Evolutionary conservation across 2,888 invertebrate species (phyloP), one percentile per base, ranked within the genome.

Genomic region (Tinea semifulvella): DNA sequence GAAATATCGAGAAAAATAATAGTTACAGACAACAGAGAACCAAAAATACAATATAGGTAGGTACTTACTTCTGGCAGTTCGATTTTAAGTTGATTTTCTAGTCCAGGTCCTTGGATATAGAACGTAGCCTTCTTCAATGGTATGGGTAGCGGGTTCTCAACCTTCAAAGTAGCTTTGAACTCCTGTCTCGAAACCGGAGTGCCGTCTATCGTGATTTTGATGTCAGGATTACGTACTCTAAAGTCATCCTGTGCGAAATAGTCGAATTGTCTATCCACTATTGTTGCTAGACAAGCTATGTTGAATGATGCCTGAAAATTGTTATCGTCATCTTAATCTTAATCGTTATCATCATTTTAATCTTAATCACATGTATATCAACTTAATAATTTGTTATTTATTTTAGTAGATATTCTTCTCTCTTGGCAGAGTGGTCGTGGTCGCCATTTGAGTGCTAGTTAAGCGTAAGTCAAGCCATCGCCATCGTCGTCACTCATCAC

Each of bases 191-290:
- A 81, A 1, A 80, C 68, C 1, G 85, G 81, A 49, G 73, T 74
- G 19, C 83, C 84, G 22, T 83, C 84, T 28, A 88, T 71, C 2
- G 82, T 77, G 47, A 96, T 90, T 63, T 90, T 90, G 46, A 96
- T 92, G 57, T 94, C 94, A 0, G 96, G 96, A 58, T 94, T 94
- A 19, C 93, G 82, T 3, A 95, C 90, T 53, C 94, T 84, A 63
- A 95, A 95, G 70, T 94, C 94, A 55, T 94, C 94, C 73, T 94
- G 92, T 0, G 92, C 92, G 60, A 89, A 93, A 64, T 92, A 95
- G 58, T 95, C 94, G 62, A 87, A 94, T 46, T 91, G 88, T 0
- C 89, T 93, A 46, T 92, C 90, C 38, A 87, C 85, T 18, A 96
- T 91, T 1, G 86, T 85, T 0, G 90, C 92, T 45, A 94, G 66